Evolutionary conservation across 2,113 vertebrate genomes (phyloP).

Genomic region (Antechinus stuartii): DNA sequence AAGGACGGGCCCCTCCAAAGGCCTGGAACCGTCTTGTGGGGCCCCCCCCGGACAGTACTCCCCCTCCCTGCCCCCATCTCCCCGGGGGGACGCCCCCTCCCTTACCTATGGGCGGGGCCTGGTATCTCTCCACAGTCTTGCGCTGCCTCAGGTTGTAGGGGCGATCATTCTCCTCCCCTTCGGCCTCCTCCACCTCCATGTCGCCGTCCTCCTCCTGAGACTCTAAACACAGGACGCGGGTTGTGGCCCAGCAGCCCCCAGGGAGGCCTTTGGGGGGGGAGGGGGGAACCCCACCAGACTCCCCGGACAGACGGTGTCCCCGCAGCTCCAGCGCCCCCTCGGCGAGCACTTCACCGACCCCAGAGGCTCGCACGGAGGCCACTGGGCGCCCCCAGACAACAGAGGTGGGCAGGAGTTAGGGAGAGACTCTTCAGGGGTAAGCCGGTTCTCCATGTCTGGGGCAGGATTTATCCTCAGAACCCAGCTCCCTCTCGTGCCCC

Average conservation of each 20-base stretch:
- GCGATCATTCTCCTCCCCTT: constrained; percentile 95
- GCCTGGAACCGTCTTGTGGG: too few species aligned
- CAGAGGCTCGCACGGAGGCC: too few species aligned
- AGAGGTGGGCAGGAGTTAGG: too few species aligned
- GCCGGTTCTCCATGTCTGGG: not conserved
- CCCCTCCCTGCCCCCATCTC: too few species aligned
- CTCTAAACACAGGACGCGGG: constrained; percentile 83
- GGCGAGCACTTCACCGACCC: too few species aligned
- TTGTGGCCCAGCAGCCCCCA: not conserved
- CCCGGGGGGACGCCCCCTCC: not conserved
- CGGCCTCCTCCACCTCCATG: constrained; percentile 96
- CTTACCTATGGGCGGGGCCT: constrained; percentile 97
- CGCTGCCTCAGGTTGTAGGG: constrained; percentile 98
- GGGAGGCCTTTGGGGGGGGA: not conserved
- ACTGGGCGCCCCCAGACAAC: too few species aligned
- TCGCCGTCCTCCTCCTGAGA: constrained; percentile 97
- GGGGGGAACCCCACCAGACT: too few species aligned
- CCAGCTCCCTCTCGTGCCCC: too few species aligned
- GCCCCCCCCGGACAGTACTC: too few species aligned
- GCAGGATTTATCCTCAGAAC: not conserved
- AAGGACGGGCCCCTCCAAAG: too few species aligned
- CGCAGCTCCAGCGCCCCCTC: too few species aligned
- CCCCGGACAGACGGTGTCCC: too few species aligned
- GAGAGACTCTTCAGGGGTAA: not conserved
- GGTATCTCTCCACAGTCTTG: constrained; percentile 98